A percentile compares a stretch with the other conserved stretches of the same genome.
phyloP scores from a whole-genome alignment of 2,113 vertebrate species.

The Bambusicola thoracicus region DNA sequence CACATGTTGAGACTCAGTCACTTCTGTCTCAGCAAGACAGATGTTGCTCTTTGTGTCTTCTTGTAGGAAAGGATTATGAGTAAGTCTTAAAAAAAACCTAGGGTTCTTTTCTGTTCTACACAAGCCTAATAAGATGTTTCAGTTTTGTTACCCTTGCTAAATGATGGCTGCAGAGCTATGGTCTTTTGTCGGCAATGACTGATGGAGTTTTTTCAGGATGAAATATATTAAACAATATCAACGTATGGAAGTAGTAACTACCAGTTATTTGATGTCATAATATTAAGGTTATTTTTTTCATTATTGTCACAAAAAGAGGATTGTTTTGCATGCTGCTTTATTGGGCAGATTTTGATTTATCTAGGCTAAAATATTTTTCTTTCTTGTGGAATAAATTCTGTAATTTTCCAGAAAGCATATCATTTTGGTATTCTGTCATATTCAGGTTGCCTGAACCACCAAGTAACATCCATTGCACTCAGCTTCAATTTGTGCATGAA shows the following conservation, averaged over 20 bases:
- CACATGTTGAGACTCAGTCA: neutral
- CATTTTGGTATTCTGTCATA: neutral
- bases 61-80: neutral
- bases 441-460: neutral
- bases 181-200: neutral
- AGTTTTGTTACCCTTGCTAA: neutral
- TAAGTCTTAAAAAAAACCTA: accelerated
- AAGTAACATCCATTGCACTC: neutral
- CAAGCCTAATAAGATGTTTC: neutral
- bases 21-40: neutral
- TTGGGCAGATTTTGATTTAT: neutral
- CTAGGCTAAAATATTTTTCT: neutral
- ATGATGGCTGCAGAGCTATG: neutral
- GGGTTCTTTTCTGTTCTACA: neutral
- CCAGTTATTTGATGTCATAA: neutral
- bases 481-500: neutral
- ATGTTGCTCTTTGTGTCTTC: neutral
- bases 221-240: neutral
- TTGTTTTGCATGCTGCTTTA: neutral
- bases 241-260: neutral
- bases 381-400: neutral
- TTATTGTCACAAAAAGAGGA: neutral
- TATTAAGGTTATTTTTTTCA: neutral
- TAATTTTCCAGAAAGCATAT: neutral
- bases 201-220: neutral